Evolutionary conservation across 2,888 invertebrate species (phyloP), one percentile per base, ranked within the genome.

Genomic region (Sinelater perroti): DNA sequence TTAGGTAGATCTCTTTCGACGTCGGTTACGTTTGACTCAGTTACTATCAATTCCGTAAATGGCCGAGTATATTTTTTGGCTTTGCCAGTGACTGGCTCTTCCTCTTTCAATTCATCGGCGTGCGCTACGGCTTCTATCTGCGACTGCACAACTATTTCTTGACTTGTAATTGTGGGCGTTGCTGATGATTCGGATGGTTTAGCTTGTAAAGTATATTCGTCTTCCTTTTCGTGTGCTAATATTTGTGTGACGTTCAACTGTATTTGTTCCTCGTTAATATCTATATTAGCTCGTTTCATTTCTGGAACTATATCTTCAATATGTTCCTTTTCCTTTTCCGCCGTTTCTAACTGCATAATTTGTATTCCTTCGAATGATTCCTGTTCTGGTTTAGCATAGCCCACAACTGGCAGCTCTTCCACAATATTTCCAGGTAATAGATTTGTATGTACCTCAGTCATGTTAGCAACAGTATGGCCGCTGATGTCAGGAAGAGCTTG

Each of bases 11-110:
- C 35, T 82, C 77, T 64, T 78, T 80, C 70, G 76, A 77, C 58
- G 82, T 90, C 90, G 10, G 79, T 79, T 20, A 79, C 72, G 40
- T 83, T 75, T 3, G 81, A 77, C 71, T 84, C 82, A 36, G 81
- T 81, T 5, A 84, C 76, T 49, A 83, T 71, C 10, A 82, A 78
- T 72, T 84, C 84, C 64, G 80, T 80, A 35, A 80, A 72, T 31
- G 81, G 77, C 57, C 77, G 75, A 16, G 80, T 75, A 55, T 77
- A 79, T 51, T 82, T 70, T 60, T 81, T 83, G 3, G 84, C 85
- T 57, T 68, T 78, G 2, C 79, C 81, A 16, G 78, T 75, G 21
- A 75, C 56, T 8, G 79, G 72, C 56, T 74, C 72, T 40, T 80
- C 78, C 68, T 80, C 73, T 16, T 67, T 61, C 1, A 84, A 67